Evolutionary conservation across 2,113 vertebrate species (phyloP), one percentile per base, ranked within the genome.

Genomic region (Prolemur simus): DNA sequence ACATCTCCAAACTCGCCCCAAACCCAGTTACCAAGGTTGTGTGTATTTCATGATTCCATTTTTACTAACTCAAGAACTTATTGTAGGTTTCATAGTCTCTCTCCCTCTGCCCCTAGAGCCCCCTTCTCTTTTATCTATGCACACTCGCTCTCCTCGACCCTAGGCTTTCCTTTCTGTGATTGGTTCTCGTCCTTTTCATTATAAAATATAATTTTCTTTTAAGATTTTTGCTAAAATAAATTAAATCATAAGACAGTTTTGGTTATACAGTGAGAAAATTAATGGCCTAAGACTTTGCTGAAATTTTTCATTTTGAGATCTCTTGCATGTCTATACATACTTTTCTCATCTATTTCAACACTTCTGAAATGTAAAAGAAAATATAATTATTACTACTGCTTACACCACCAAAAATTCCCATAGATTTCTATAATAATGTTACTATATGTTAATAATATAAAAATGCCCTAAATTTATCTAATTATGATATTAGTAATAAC

Each of bases 41-140:
- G 8, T 47, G 3, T 42, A 68, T 71, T 77, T 27, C 34, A 37
- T 27, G 27, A 49, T 15, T 9, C 15, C 37, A 27, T 47, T 10
- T 74, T 63, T 8, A 34, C n/a, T n/a, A 45, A 71, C 8, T 54
- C 34, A 58, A 37, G 71, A 76, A 13, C 37, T 47, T 80, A 47
- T 8, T 42, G 4, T 32, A 21, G 54, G 23, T 80, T 66, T 66
- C n/a, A 74, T 47, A 18, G 29, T 23, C 58, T 10, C 3, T 14
- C 11, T 2, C 10, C 8, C 13, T 21, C 34, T 52, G 11, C 0
- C 13, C 7, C 3, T 21, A 6, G 5, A 23, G 25, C 17, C 32
- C 23, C 18, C 15, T 56, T 73, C 47, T 76, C 29, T 42, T 23
- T 83, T 49, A 18, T 18, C 34, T 39, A 5, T 20, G 20, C 5